These are phyloP conservation scores for Psittacula echo DNA, from an alignment of 2,797 vertebrate species.

Conservation along the genomic window DNA sequence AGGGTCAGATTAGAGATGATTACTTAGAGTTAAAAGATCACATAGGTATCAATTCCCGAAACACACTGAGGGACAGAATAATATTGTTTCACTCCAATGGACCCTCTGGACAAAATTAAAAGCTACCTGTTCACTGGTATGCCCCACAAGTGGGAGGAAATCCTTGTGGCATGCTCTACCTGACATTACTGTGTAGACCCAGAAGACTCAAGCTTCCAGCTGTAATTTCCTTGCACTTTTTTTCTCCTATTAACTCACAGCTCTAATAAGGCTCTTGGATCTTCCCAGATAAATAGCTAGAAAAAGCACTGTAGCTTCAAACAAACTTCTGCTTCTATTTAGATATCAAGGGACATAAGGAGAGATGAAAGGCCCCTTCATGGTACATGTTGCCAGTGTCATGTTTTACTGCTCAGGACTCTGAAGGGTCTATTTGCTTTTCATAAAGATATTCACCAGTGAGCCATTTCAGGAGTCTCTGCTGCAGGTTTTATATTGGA, in stretches of 20 bases:
- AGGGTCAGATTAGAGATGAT: background rate
- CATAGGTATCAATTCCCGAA: background rate
- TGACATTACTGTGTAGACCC: constrained; percentile 23
- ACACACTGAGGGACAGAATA: background rate
- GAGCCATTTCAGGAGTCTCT: background rate
- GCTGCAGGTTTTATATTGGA: background rate
- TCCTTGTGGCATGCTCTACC: background rate
- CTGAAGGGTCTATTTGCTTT: background rate
- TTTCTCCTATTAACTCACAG: constrained; percentile 34
- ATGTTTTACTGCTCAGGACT: background rate
- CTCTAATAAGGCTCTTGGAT: constrained; percentile 24
- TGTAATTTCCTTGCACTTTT: constrained; percentile 33
- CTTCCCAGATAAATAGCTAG: constrained; percentile 2
- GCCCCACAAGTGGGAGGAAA: background rate
- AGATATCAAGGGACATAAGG: background rate
- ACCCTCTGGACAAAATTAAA: background rate
- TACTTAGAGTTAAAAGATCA: background rate
- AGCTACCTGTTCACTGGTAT: background rate
- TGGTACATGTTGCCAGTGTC: background rate
- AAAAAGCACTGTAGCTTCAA: constrained; percentile 38
- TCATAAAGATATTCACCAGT: background rate
- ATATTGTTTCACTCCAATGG: background rate
- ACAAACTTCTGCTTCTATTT: background rate
- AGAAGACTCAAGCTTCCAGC: constrained; percentile 30
- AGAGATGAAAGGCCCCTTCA: constrained; percentile 36